Percentiles rank a stretch among this genome's conserved stretches.
Evolutionary conservation across 2,888 invertebrate species (phyloP).

Genomic region (Tipula lateralis): DNA sequence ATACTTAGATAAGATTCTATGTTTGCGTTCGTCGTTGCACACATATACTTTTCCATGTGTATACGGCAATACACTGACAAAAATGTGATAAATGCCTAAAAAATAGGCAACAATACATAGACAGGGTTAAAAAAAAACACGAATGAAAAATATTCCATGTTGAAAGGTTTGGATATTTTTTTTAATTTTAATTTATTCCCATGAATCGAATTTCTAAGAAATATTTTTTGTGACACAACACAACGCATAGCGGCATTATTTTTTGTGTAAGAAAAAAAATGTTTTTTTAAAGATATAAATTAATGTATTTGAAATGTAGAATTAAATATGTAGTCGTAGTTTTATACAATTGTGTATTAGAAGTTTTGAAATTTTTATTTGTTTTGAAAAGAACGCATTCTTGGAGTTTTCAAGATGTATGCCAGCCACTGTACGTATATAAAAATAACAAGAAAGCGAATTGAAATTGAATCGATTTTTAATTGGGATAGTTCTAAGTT

Average conservation of each 20-base stretch:
- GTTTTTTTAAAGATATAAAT: slow-evolving; percentile 12
- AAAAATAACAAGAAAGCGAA: not conserved
- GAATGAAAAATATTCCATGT: not conserved
- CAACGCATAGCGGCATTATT: slow-evolving; percentile 32
- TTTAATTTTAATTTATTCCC: slow-evolving; percentile 32
- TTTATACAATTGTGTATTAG: not conserved
- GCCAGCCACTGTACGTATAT: not conserved
- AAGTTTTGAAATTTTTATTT: not conserved
- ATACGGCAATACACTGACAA: not conserved
- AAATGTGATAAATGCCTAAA: slow-evolving; percentile 15
- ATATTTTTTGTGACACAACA: slow-evolving; percentile 31
- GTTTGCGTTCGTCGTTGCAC: not conserved
- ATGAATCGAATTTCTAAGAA: slow-evolving; percentile 33
- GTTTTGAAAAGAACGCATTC: not conserved
- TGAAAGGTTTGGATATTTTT: slow-evolving; percentile 30
- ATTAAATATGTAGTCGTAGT: slow-evolving; percentile 1
- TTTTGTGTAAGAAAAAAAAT: not conserved
- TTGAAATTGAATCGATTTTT: not conserved
- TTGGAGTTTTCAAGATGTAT: not conserved
- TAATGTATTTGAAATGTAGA: slow-evolving; percentile 19
- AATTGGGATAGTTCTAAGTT: not conserved
- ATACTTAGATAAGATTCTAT: not conserved
- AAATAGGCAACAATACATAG: not conserved
- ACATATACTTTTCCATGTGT: slow-evolving; percentile 2
- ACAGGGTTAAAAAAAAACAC: not conserved